Evolutionary conservation across 2,888 invertebrate species (phyloP).

Genomic region (Pimpla rufipes): DNA sequence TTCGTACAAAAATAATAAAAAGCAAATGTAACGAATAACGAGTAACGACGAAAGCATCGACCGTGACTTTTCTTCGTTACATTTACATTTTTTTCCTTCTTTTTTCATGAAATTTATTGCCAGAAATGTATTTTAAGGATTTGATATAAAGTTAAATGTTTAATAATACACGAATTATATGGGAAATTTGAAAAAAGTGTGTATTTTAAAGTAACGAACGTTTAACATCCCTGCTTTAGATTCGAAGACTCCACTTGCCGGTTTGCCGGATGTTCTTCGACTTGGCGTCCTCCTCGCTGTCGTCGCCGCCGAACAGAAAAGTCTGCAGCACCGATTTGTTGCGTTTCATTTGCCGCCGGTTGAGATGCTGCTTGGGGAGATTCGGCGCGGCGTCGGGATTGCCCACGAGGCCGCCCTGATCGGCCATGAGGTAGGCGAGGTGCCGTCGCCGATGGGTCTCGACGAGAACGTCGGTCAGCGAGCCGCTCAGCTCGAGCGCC

Average conservation of each 20-base stretch:
- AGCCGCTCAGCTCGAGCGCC: slow-evolving; percentile 91
- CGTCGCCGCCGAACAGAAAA: slow-evolving; percentile 93
- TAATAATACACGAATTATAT: no score
- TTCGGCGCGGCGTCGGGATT: slow-evolving; percentile 96
- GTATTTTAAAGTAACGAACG: no score
- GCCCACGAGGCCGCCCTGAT: slow-evolving; percentile 96
- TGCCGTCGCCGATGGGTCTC: slow-evolving; percentile 97
- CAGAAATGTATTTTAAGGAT: no score
- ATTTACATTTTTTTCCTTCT: no score
- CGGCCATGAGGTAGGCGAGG: slow-evolving; percentile 98
- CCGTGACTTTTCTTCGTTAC: no score
- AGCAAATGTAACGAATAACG: no score
- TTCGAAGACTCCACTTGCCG: slow-evolving; percentile 83
- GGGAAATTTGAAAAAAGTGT: no score
- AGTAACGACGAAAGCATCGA: background rate
- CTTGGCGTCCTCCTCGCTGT: slow-evolving; percentile 93
- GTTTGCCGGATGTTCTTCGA: slow-evolving; percentile 99
- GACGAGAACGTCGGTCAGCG: slow-evolving; percentile 93
- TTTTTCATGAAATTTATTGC: no score
- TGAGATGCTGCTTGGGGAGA: slow-evolving; percentile 96
- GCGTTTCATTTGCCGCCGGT: slow-evolving; percentile 95
- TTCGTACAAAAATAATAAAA: no score
- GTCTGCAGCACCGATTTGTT: slow-evolving; percentile 96
- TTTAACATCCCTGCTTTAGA: no score
- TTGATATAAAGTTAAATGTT: no score